phyloP scores from a whole-genome alignment of 2,797 vertebrate species.

The Notolabrus celidotus region DNA sequence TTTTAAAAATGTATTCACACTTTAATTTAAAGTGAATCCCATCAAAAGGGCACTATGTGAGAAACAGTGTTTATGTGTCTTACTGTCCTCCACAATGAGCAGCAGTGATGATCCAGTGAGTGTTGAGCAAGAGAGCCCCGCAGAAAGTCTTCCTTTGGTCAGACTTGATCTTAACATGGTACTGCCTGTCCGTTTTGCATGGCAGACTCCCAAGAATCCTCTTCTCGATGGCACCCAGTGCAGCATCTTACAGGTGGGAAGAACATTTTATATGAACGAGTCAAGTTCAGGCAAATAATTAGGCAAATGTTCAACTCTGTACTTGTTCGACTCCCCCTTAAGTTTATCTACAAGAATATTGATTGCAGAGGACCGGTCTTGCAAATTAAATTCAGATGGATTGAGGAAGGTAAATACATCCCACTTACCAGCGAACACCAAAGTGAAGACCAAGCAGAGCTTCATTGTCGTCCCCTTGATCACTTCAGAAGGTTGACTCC shows the following conservation, averaged over 20 bases:
- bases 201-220: constrained; percentile 10
- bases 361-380: too few species aligned
- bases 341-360: too few species aligned
- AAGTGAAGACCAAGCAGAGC: constrained; percentile 1
- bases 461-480: constrained; percentile 24
- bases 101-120: constrained; percentile 53
- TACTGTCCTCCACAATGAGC: constrained; percentile 54
- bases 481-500: background rate
- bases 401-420: too few species aligned
- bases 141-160: background rate
- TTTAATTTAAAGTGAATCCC: background rate
- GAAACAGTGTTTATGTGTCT: background rate
- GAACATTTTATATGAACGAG: too few species aligned
- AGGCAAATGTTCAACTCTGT: too few species aligned
- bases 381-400: too few species aligned
- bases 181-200: constrained; percentile 16
- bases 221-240: constrained; percentile 32
- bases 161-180: constrained; percentile 35
- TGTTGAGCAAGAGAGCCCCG: constrained; percentile 43
- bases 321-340: too few species aligned
- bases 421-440: constrained; percentile 30
- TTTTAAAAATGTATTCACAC: background rate
- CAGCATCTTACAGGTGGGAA: constrained; percentile 3
- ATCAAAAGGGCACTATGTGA: background rate
- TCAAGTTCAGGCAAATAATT: background rate